These are phyloP conservation scores for Sarcophaga bullata DNA, from an alignment of 1,140 invertebrate genomes.

Conservation along the genomic window DNA sequence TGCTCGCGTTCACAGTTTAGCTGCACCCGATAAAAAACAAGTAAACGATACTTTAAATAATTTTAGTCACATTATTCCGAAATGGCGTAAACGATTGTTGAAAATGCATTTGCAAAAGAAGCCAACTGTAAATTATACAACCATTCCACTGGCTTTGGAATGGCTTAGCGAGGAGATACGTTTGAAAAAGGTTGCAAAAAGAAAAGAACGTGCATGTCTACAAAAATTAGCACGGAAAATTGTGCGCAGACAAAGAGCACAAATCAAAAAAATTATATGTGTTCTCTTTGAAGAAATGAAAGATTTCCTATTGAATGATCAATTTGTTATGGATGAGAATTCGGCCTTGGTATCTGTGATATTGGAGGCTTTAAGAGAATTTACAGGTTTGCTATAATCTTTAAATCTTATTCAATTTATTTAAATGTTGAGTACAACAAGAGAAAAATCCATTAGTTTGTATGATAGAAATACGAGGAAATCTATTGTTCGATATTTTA, in stretches of 20 bases:
- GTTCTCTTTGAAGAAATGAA: constrained; percentile 63
- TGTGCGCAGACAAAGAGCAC: constrained; percentile 54
- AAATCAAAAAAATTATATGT: constrained; percentile 61
- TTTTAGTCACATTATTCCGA: constrained; percentile 49
- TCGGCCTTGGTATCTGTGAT: constrained; percentile 56
- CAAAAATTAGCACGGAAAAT: constrained; percentile 53
- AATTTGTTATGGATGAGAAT: constrained; percentile 58
- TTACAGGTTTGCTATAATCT: constrained; percentile 53
- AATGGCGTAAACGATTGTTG: constrained; percentile 48
- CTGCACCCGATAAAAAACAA: constrained; percentile 51
- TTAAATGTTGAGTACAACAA: too few species aligned
- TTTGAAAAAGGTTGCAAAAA: constrained; percentile 49
- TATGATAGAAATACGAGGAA: too few species aligned
- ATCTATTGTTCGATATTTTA: too few species aligned
- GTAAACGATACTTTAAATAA: constrained; percentile 50
- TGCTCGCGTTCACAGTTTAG: constrained; percentile 55
- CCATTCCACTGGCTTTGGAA: constrained; percentile 56
- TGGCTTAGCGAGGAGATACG: constrained; percentile 58
- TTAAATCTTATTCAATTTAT: too few species aligned
- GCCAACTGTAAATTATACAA: constrained; percentile 50
- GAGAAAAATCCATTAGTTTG: too few species aligned
- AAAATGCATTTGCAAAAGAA: constrained; percentile 53
- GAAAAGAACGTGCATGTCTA: constrained; percentile 51
- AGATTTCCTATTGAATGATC: constrained; percentile 60
- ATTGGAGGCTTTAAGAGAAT: constrained; percentile 56